Evolutionary conservation across 2,888 invertebrate species (phyloP).

Genomic region (Pedicia rivosa): DNA sequence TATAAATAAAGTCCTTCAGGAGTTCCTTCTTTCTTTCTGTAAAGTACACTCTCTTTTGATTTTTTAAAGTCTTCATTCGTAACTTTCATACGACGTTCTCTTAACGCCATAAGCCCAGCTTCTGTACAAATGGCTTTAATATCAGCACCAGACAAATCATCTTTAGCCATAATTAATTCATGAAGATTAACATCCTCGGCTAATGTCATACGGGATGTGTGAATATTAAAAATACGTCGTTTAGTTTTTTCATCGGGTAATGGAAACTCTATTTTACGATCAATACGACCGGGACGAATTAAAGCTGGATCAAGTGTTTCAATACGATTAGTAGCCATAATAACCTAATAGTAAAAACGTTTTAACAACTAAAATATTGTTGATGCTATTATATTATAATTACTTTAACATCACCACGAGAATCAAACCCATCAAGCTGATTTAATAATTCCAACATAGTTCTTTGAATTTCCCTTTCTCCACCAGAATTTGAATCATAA

Average conservation of each 20-base stretch:
- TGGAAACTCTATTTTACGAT: conserved; percentile 98
- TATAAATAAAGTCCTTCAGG: conserved; percentile 98
- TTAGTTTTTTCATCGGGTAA: conserved; percentile 98
- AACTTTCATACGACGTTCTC: conserved; percentile 98
- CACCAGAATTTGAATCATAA: conserved; percentile 98
- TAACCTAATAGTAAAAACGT: conserved; percentile 26
- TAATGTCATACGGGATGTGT: conserved; percentile 97
- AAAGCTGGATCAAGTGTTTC: conserved; percentile 97
- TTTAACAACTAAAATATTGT: background rate
- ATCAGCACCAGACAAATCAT: conserved; percentile 95
- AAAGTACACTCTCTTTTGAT: conserved; percentile 97
- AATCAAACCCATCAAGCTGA: conserved; percentile 96
- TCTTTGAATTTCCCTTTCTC: conserved; percentile 97
- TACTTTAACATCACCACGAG: conserved; percentile 90
- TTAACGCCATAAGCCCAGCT: conserved; percentile 92
- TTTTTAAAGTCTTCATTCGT: conserved; percentile 99
- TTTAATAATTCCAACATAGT: conserved; percentile 98
- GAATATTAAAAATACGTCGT: conserved; percentile 90
- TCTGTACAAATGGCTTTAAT: conserved; percentile 99
- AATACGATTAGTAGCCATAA: conserved; percentile 96
- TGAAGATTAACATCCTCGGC: conserved; percentile 93
- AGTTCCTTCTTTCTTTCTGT: conserved; percentile 97
- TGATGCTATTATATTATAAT: background rate
- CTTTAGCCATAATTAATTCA: conserved; percentile 97
- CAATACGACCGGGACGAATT: conserved; percentile 96